phyloP scores from a whole-genome alignment of 2,797 vertebrate genomes.

The Saxicola maurus region DNA sequence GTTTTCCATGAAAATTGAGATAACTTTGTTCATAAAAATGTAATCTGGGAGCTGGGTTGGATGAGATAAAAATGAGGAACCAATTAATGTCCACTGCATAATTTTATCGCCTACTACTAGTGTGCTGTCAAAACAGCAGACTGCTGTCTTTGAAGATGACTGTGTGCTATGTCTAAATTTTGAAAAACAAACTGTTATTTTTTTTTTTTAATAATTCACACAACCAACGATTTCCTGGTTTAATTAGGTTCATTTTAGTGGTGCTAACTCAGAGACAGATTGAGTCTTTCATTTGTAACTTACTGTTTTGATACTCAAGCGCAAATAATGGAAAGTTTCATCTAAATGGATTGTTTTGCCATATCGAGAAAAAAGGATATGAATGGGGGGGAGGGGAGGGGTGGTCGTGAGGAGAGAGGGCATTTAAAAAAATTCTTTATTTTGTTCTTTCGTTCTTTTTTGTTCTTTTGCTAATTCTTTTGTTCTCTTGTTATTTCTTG shows the following conservation, averaged over 20 bases:
- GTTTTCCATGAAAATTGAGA: background rate
- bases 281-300: background rate
- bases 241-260: background rate
- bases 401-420: fast-evolving
- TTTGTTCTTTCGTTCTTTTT: no score
- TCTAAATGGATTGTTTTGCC: background rate
- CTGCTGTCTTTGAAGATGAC: background rate
- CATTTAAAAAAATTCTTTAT: background rate
- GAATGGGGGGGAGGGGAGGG: fast-evolving
- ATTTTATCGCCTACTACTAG: background rate
- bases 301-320: background rate
- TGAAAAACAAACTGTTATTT: background rate
- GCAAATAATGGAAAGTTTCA: background rate
- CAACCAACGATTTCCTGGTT: background rate
- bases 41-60: background rate
- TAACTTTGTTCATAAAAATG: background rate
- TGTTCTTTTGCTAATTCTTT: background rate
- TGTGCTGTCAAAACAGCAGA: background rate
- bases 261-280: background rate
- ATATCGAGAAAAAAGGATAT: background rate
- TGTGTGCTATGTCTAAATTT: background rate
- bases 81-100: background rate
- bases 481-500: background rate
- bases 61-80: background rate
- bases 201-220: background rate